phyloP scores from a whole-genome alignment of 2,797 vertebrate species.

The Anguilla pacifica region DNA sequence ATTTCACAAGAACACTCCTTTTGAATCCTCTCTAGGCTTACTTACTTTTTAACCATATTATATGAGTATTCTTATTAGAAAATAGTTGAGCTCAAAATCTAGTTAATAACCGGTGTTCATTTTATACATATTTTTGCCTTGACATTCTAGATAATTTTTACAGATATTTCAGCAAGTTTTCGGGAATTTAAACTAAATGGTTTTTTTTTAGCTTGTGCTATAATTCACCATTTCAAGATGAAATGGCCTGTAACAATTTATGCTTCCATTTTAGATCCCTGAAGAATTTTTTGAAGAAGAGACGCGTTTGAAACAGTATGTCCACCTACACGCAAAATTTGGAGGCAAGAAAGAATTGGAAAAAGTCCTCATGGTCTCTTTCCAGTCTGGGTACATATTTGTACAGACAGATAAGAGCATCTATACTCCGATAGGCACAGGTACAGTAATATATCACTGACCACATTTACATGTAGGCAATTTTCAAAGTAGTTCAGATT shows the following conservation, averaged over 20 bases:
- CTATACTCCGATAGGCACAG: slow-evolving; percentile 41
- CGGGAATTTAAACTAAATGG: not conserved
- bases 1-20: too few relatives aligned
- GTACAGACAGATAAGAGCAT: slow-evolving; percentile 55
- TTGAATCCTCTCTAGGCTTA: too few relatives aligned
- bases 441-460: slow-evolving; percentile 17
- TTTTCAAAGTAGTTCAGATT: not conserved
- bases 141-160: not conserved
- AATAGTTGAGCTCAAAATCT: not conserved
- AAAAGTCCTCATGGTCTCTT: slow-evolving; percentile 48
- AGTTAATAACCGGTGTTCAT: not conserved
- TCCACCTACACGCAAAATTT: slow-evolving; percentile 48
- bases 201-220: not conserved
- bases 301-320: slow-evolving; percentile 45
- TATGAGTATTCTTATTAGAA: not conserved
- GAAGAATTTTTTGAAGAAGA: slow-evolving; percentile 19
- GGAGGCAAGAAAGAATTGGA: slow-evolving; percentile 17
- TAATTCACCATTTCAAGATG: not conserved
- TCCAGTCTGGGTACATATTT: slow-evolving; percentile 52
- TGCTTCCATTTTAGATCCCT: not conserved
- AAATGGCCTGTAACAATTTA: not conserved
- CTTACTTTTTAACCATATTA: not conserved
- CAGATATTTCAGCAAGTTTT: not conserved
- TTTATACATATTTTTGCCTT: not conserved
- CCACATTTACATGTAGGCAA: not conserved